Evolutionary conservation across 2,797 vertebrate species (phyloP).

Genomic region (Taenioides sp.): DNA sequence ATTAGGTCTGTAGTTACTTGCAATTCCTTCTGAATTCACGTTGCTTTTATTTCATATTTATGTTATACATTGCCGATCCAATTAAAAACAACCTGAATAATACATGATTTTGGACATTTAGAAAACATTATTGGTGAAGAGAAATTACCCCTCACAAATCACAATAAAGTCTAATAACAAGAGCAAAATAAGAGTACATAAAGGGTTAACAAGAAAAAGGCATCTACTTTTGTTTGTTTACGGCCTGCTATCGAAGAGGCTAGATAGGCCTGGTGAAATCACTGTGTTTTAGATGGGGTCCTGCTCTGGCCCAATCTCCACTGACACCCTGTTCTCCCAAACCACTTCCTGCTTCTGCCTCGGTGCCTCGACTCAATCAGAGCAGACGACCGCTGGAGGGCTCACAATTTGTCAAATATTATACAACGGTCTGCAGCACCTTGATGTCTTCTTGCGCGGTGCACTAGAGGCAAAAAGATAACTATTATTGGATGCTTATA

Average conservation of each 20-base stretch:
- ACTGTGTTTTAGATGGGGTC: slow-evolving; percentile 22
- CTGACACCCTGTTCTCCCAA: slow-evolving; percentile 25
- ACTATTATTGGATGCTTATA: neutral
- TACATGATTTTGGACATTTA: no score
- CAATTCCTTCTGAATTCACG: no score
- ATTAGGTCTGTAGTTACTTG: no score
- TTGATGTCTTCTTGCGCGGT: neutral
- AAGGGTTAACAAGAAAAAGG: neutral
- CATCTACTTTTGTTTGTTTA: neutral
- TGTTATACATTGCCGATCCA: no score
- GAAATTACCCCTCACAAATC: no score
- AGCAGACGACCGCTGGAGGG: slow-evolving; percentile 18
- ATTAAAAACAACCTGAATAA: no score
- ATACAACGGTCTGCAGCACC: slow-evolving; percentile 10
- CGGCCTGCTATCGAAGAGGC: neutral
- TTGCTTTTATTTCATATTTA: no score
- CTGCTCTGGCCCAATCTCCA: slow-evolving; percentile 28
- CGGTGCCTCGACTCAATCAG: slow-evolving; percentile 6
- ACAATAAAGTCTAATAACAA: no score
- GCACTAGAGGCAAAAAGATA: slow-evolving; percentile 3
- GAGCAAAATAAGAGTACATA: neutral
- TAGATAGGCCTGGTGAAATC: neutral
- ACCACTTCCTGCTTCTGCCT: slow-evolving; percentile 14
- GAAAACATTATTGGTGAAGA: no score
- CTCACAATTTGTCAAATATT: slow-evolving; percentile 3